Conservation (phyloP, 2,113 vertebrate species). For the Forbesichthys papilliferus region DNA sequence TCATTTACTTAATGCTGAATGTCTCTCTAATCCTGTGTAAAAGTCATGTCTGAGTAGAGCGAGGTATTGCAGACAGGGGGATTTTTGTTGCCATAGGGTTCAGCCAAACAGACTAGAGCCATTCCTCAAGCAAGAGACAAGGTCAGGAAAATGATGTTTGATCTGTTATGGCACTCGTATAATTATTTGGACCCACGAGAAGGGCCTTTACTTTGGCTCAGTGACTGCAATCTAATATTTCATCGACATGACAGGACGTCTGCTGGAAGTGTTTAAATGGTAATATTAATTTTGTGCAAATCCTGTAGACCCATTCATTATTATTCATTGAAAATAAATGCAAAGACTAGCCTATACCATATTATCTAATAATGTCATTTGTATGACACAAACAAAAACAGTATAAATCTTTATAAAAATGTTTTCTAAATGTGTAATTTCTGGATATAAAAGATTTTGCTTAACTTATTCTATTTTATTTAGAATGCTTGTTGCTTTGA, state of each 20-base stretch:
- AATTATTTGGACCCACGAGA: conserved; percentile 72
- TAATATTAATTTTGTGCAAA: neutral
- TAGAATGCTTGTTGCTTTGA: neutral
- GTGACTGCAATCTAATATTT: conserved; percentile 62
- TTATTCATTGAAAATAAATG: conserved; percentile 1
- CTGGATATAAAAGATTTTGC: too few species aligned
- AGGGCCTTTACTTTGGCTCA: conserved; percentile 69
- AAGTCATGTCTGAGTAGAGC: conserved; percentile 50
- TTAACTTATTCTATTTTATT: neutral
- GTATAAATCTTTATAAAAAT: too few species aligned
- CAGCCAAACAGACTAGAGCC: conserved; percentile 56
- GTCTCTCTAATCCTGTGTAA: conserved; percentile 66
- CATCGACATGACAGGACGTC: conserved; percentile 57
- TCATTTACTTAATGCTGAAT: conserved; percentile 59
- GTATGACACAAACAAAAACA: too few species aligned
- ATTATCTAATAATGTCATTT: too few species aligned
- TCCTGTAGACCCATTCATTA: conserved; percentile 15
- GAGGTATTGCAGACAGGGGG: conserved; percentile 49
- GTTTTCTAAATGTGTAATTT: too few species aligned
- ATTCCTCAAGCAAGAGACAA: conserved; percentile 62
- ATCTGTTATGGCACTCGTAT: conserved; percentile 70
- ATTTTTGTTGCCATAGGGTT: conserved; percentile 32
- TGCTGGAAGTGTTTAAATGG: conserved; percentile 29
- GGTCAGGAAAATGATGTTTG: conserved; percentile 68
- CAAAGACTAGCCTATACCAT: too few species aligned